Base-by-base conservation (phyloP, 2,888 invertebrate genomes). In the Latheticus oryzae region DNA sequence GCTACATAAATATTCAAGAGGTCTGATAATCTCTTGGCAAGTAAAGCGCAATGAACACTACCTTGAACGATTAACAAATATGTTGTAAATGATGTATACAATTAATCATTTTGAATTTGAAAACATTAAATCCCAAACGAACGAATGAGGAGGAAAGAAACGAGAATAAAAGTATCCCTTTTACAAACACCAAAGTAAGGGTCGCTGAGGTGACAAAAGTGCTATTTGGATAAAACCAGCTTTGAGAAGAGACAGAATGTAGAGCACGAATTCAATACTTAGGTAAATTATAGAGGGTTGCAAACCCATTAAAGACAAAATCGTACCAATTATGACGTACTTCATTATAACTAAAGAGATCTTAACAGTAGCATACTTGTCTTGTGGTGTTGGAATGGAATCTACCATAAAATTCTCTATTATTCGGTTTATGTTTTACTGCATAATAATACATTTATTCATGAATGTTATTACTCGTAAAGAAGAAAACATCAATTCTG, bases 121-220 rank as follows among this genome's bases (percentile, higher is more conserved):
- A 43, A n/a, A n/a, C 13, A 9, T 16, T 12, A 17, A 23, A n/a
- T 13, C 42, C 43, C 52, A 9, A 21, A 43, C 8, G 53, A 38
- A 19, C 13, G 19, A 24, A 43, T 19, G 35, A 15, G 23, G 24
- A 35, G 24, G 38, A 45, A 47, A 35, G 47, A 30, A 38, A 47
- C 37, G 47, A 21, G 54, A 42, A 32, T 26, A 56, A 50, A 52
- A 52, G 51, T 57, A 32, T 56, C 56, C 48, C 43, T 56, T 55
- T 40, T 48, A 28, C 33, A 56, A 33, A 50, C 28, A 40, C 33
- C n/a, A 32, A 30, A 17, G 19, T 38, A 45, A 50, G 57, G 55
- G 60, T 38, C 37, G 40, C 26, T 23, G 52, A 64, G 61, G 66
- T 66, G 64, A 64, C 64, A 66, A 62, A 65, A 65, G 63, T 63